Base-by-base conservation (phyloP, 2,888 invertebrate genomes). In the Anorthoa munda region DNA sequence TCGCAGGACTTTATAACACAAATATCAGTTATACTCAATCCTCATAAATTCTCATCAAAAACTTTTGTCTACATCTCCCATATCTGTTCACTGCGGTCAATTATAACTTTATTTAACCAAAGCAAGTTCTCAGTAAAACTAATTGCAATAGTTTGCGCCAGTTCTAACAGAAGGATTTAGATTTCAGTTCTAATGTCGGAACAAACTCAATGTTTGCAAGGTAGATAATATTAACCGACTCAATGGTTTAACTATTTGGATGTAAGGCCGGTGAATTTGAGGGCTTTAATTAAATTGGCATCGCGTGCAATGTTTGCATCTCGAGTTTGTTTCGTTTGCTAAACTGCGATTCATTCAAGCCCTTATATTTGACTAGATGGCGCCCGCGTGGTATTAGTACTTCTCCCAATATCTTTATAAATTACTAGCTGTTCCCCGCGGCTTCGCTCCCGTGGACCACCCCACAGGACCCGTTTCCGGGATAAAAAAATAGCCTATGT, bases 71-170 rank as follows among this genome's bases (percentile, higher is more conserved):
- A 60, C 46, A 69, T 66, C 23, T 48, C 45, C 61, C 56, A 66
- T 58, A 66, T 69, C 59, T 74, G 56, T 58, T 79, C 53, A n/a
- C 13, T 65, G 79, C 65, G 70, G 68, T 75, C 78, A 75, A 79
- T 81, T 64, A 80, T 72, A 80, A 77, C 73, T 76, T 79, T 71
- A 78, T 71, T 76, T n/a, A 75, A 58, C 66, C 45, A 46, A 69
- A 65, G 31, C 48, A 48, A 61, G 45, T 72, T 72, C 61, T 45
- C 26, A 65, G 53, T 67, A 55, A 72, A 65, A 72, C 73, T 69
- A 79, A 75, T 82, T 64, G 67, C 63, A 80, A 75, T 76, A 76
- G 78, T 76, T 70, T 58, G 66, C 50, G 39, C 12, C n/a, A 45
- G 46, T 67, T 61, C 23, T 55, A 59, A 50, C 55, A 53, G 45